Evolutionary conservation across 2,797 vertebrate genomes (phyloP), one percentile per base, ranked within the genome.

Genomic region (Coregonus suidteri): DNA sequence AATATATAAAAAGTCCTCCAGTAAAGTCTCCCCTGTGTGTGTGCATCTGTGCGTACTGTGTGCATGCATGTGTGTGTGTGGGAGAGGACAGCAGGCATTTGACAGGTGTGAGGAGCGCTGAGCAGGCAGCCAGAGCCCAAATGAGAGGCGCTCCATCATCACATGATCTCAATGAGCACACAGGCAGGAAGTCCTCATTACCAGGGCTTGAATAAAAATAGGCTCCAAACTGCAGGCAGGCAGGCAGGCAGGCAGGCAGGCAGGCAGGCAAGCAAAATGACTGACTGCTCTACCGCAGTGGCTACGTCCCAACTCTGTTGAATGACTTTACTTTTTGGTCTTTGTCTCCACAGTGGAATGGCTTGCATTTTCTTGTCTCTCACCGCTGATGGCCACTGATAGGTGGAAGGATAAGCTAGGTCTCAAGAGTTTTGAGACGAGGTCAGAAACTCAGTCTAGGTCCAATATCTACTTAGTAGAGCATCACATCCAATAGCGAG

Each of bases 201-300:
- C 52, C 75, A 62, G 67, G 53, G 72, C 54, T n/a, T 13, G 31
- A 74, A 66, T 70, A 69, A 71, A n/a, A 73, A 31, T 75, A 67
- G 31, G 35, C 75, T 53, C 15, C 59, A 74, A 66, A 73, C 14
- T 72, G 74, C 31, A 68, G 59, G n/a, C 7, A 4, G 62, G 6
- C 20, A 13, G 9, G 3, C 41, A 34, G 31, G 31, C 41, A 47
- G 37, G 74, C 31, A 68, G 59, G n/a, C 7, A 4, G 62, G 6
- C 20, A 13, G 3, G 3, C 41, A 34, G 25, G 25, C 25, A 25
- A 25, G 25, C 25, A 47, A 47, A 47, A 47, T 47, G 9, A 47
- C 11, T 47, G 41, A 47, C 41, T 13, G 41, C 41, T 47, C 9
- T 47, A 47, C 41, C 0, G 25, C 66, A 56, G 53, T 56, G 53